A percentile compares a stretch with the other conserved stretches of the same genome.
These are phyloP conservation scores for Herpailurus yagouaroundi DNA, from an alignment of 2,113 vertebrate genomes.

Conservation along the genomic window DNA sequence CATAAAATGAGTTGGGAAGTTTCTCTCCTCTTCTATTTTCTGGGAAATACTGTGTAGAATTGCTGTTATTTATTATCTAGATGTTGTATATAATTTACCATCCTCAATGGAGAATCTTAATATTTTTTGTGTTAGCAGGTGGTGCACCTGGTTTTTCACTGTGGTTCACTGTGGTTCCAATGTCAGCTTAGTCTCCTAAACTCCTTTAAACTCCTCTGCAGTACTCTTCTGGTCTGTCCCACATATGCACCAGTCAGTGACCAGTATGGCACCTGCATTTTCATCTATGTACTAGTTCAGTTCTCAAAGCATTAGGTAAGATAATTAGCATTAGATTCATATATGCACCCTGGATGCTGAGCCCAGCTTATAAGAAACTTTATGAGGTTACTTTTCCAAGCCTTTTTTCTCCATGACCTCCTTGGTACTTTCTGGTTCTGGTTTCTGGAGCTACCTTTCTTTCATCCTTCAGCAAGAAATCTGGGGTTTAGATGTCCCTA, in stretches of 20 bases:
- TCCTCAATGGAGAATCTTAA: neutral
- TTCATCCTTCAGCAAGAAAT: neutral
- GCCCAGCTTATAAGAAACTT: neutral
- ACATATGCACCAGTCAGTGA: too few species aligned
- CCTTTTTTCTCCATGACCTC: neutral
- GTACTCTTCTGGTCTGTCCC: neutral
- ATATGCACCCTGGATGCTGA: neutral
- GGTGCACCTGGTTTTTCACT: neutral
- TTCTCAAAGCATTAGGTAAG: neutral
- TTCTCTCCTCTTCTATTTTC: neutral
- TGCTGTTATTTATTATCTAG: neutral
- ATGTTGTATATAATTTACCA: neutral
- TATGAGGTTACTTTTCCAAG: neutral
- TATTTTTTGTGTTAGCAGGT: neutral
- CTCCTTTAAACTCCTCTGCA: neutral
- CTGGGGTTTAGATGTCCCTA: neutral
- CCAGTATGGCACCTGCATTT: neutral
- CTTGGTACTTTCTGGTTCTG: neutral
- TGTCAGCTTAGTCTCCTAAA: too few species aligned
- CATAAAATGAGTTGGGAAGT: neutral
- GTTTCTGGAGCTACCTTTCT: neutral
- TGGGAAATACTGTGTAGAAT: neutral
- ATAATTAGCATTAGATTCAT: neutral
- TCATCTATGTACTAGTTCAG: neutral
- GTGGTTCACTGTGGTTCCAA: neutral